Evolutionary conservation across 1,140 invertebrate species (phyloP).

Genomic region (Octopus bimaculoides): DNA sequence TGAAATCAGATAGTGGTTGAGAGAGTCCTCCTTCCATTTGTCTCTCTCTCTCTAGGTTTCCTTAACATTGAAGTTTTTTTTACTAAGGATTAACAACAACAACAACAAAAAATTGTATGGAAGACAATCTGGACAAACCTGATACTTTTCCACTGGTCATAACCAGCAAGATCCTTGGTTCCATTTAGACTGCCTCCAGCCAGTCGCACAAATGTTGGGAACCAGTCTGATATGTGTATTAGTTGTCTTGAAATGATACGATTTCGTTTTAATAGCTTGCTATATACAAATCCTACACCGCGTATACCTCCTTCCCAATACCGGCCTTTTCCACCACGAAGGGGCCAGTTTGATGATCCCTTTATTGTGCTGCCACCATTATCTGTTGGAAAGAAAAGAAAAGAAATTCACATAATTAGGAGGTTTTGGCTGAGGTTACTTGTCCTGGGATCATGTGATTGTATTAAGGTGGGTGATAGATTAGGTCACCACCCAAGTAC

Average conservation of each 20-base stretch:
- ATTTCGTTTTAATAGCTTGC: conserved; percentile 21
- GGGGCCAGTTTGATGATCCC: conserved; percentile 57
- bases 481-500: background rate
- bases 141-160: conserved; percentile 40
- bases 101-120: too few species aligned
- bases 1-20: too few species aligned
- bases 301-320: conserved; percentile 59
- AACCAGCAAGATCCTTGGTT: conserved; percentile 38
- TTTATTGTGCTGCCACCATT: conserved; percentile 52
- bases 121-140: conserved; percentile 25
- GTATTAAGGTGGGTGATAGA: background rate
- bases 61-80: too few species aligned
- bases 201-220: conserved; percentile 41
- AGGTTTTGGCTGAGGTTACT: background rate
- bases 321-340: conserved; percentile 57
- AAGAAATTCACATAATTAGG: background rate
- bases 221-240: conserved; percentile 50
- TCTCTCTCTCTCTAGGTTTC: too few species aligned
- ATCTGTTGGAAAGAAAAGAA: conserved; percentile 33
- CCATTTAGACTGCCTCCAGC: conserved; percentile 37
- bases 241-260: conserved; percentile 27
- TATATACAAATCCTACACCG: conserved; percentile 31
- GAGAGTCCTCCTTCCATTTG: too few species aligned
- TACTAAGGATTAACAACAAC: too few species aligned
- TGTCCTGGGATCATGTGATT: background rate